Evolutionary conservation across 2,888 invertebrate species (phyloP), one percentile per base, ranked within the genome.

Genomic region (Meliscaeva auricollis): DNA sequence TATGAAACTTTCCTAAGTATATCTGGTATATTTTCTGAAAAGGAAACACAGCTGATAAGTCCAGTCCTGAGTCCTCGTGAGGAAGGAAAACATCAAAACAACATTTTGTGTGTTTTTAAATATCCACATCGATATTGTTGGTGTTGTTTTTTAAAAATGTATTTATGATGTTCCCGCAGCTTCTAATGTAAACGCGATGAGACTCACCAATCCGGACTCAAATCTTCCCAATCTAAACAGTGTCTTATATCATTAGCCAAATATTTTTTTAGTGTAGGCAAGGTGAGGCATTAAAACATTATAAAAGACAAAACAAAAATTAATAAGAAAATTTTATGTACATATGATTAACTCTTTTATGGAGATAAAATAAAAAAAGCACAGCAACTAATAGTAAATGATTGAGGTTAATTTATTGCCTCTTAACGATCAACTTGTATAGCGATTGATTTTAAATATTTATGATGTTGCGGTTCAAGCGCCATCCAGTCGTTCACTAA

Each of bases 381-480:
- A 70, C 48, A 54, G 9, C 41, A 38, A 54, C 69, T 41, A 62
- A 64, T 48, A 13, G 35, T 44, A 58, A 56, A 68, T 62, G 30
- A 17, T 68, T 69, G 35, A 54, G 46, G 20, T 30, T 56, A 64
- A 73, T 74, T 83, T 83, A 83, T 83, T 56, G 78, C 41, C 69
- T 56, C 50, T 83, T 64, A 62, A 56, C 54, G 69, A 78, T 82
- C 66, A 66, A 73, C 76, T 52, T 62, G 76, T 74, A 64, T 50
- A 9, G 9, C 62, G 64, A 74, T 64, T 74, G 60, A 78, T 83
- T 46, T 83, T 62, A 44, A 83, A 83, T 81, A 81, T 81, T 80
- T 75, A 81, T 50, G 41, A 48, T 62, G 32, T 38, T 75, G 35
- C 64, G 11, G 75, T 74, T 62, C 68, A 83, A 74, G 83, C 83